Conservation (phyloP, 2,888 invertebrate species). For the Teleogryllus oceanicus region DNA sequence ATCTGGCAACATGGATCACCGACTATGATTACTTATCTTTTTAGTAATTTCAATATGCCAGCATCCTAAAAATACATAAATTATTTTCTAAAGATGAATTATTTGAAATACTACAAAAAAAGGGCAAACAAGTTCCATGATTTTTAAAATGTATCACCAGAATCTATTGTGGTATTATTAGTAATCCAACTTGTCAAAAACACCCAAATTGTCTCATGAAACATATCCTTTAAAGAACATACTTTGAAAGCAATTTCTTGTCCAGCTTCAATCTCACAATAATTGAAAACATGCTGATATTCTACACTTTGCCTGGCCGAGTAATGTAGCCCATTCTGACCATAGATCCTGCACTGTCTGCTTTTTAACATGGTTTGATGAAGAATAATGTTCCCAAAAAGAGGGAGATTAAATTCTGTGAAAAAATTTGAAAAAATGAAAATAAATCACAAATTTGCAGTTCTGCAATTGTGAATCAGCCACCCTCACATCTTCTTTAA, state of each 20-base stretch:
- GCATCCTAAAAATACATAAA: slow-evolving; percentile 1
- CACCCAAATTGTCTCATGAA: neutral
- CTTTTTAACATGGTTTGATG: slow-evolving; percentile 33
- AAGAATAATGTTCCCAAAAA: slow-evolving; percentile 35
- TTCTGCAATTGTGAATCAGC: too few species aligned
- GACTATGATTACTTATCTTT: too few species aligned
- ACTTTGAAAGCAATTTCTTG: slow-evolving; percentile 28
- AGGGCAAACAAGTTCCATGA: too few species aligned
- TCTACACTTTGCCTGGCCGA: slow-evolving; percentile 31
- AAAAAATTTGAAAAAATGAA: slow-evolving; percentile 28
- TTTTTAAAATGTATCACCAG: too few species aligned
- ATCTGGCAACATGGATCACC: too few species aligned
- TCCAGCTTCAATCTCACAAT: slow-evolving; percentile 32
- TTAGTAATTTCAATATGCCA: too few species aligned
- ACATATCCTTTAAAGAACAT: neutral
- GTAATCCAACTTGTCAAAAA: too few species aligned
- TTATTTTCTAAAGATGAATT: too few species aligned
- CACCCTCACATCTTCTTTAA: too few species aligned
- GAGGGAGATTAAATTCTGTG: slow-evolving; percentile 35
- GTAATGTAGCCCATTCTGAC: slow-evolving; percentile 30
- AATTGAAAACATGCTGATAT: slow-evolving; percentile 29
- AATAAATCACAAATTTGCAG: too few species aligned
- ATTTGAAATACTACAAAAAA: too few species aligned
- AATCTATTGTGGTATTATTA: too few species aligned
- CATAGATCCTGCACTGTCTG: slow-evolving; percentile 21